Evolutionary conservation across 92 coral and sea anemone species (phyloP), one percentile per base, ranked within the genome.

Genomic region (Zoanthus sansibaricus): DNA sequence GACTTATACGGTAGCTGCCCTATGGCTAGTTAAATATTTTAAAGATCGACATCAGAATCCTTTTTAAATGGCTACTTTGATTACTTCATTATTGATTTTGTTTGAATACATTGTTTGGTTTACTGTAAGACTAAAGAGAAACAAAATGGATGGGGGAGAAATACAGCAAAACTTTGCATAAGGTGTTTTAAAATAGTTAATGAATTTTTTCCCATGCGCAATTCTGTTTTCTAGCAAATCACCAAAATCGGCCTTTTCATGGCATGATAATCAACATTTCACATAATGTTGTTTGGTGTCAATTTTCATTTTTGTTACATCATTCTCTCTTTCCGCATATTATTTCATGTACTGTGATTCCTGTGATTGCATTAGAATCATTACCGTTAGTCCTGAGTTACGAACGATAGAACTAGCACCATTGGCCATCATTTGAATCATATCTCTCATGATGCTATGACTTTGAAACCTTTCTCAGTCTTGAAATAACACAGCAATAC

Each of bases 401-500:
- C 21, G 1, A 20, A 17, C 9, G n/a, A 1, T 17, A 62, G 30
- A 9, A 17, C n/a, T 62, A 18, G 21, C 15, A 17, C 66, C 47
- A 15, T 15, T 10, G 33, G 59, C 61, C 78, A n/a, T 67, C 6
- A 37, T 70, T 32, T 37, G 45, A 30, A 30, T 25, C 74, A 9
- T 10, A 25, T 37, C 44, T 42, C n/a, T 62, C 62, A 71, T 84
- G 88, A 90, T 11, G 85, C 89, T 18, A 89, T 70, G 21, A 93
- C 82, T 15, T 88, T 89, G 30, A 95, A 33, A 33, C 77, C 83
- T 5, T 93, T 86, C 77, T 95, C 98, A 11, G 88, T 90, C 79
- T 89, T 91, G 89, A 95, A 70, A 71, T 93, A 95, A 69, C 98
- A 95, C 79, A 93, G 68, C 12, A 95, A 86, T 59, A 95, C 96